Conservation (phyloP, 2,797 vertebrate genomes). For the Cryptoprocta ferox region DNA sequence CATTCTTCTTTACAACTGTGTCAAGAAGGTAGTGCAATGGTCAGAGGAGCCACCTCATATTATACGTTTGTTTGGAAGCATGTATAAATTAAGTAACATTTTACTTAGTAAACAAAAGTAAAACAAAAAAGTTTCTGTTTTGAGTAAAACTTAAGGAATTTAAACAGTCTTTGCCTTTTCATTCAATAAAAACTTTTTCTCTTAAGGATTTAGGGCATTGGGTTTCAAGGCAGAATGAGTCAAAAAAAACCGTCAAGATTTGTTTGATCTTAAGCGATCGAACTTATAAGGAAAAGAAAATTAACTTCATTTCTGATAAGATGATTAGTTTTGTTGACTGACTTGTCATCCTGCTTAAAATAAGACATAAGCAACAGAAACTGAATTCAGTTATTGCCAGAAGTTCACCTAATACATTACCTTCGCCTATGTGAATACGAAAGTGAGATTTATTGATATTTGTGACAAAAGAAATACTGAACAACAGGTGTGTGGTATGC, state of each 20-base stretch:
- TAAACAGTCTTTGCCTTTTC: conserved; percentile 20
- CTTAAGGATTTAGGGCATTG: background rate
- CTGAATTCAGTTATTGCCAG: background rate
- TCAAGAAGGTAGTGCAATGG: background rate
- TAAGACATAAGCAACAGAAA: background rate
- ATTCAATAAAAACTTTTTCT: conserved; percentile 40
- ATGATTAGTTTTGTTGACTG: conserved; percentile 33
- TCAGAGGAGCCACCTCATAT: background rate
- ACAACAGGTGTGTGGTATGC: background rate
- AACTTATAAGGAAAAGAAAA: background rate
- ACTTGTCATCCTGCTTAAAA: background rate
- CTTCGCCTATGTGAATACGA: conserved; percentile 5
- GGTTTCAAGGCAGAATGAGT: background rate
- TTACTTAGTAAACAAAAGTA: no score
- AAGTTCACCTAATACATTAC: background rate
- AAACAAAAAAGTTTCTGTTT: no score
- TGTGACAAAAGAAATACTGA: background rate
- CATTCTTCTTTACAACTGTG: conserved; percentile 16
- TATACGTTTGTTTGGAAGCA: background rate
- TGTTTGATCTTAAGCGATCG: background rate
- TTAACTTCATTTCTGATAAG: conserved; percentile 38
- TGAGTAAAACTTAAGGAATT: background rate
- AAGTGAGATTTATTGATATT: conserved; percentile 53
- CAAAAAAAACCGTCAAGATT: background rate
- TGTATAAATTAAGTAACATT: background rate